Percentiles rank a stretch among this genome's conserved stretches.
Evolutionary conservation across 2,888 invertebrate species (phyloP).

Genomic region (Lagria hirta): DNA sequence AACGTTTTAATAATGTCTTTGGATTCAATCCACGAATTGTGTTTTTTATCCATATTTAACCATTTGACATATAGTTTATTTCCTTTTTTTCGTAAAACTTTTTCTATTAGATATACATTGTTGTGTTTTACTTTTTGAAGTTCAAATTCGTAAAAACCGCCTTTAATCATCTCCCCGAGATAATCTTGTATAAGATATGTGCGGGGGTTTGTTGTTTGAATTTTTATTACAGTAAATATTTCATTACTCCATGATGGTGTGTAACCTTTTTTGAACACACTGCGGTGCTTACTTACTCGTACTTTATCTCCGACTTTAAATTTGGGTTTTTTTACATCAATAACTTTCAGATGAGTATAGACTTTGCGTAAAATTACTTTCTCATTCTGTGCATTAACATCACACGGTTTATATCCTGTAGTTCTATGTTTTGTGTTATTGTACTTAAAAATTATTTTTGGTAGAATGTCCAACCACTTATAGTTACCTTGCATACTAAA

Average conservation of each 20-base stretch:
- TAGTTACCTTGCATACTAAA: conserved; percentile 37
- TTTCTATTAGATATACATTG: conserved; percentile 44
- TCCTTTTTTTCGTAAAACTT: conserved; percentile 35
- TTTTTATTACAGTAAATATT: conserved; percentile 41
- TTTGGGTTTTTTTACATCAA: conserved; percentile 23
- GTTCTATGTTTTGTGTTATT: conserved; percentile 19
- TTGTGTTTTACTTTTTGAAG: conserved; percentile 40
- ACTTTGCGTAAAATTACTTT: conserved; percentile 13
- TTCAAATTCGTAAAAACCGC: conserved; percentile 40
- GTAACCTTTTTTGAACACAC: conserved; percentile 45
- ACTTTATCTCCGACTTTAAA: conserved; percentile 39
- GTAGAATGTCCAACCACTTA: conserved; percentile 25
- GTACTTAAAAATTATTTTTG: conserved; percentile 18
- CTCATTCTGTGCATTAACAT: conserved; percentile 11
- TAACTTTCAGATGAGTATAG: conserved; percentile 16
- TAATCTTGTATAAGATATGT: conserved; percentile 41
- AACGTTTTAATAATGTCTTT: no score
- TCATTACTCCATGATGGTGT: conserved; percentile 45
- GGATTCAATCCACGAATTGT: neutral
- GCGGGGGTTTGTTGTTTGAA: conserved; percentile 39
- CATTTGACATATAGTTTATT: conserved; percentile 39
- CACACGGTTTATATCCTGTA: conserved; percentile 10
- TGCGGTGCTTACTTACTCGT: conserved; percentile 40
- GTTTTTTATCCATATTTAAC: conserved; percentile 23
- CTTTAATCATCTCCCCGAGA: conserved; percentile 30